Evolutionary conservation across 1,140 invertebrate genomes (phyloP).

Genomic region (Drosophila gunungcola): DNA sequence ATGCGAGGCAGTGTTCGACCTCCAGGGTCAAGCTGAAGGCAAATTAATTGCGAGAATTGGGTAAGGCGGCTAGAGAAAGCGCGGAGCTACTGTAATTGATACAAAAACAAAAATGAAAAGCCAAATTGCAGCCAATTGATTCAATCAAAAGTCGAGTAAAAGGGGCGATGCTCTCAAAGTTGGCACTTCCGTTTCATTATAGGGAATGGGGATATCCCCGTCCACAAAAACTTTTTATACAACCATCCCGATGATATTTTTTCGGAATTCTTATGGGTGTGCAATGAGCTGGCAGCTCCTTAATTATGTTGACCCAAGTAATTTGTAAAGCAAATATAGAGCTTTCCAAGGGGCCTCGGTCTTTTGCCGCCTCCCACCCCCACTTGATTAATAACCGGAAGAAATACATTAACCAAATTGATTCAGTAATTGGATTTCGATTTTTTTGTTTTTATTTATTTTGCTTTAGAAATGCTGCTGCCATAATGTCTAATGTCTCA

Average conservation of each 20-base stretch:
- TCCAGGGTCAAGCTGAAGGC: constrained; percentile 72
- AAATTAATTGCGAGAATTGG: constrained; percentile 77
- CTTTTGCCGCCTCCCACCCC: constrained; percentile 6
- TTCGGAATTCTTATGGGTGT: constrained; percentile 5
- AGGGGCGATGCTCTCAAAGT: constrained; percentile 39
- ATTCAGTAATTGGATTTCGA: not conserved
- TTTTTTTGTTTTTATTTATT: no score
- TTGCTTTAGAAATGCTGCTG: no score
- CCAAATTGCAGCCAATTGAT: constrained; percentile 73
- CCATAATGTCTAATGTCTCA: no score
- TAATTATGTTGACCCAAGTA: constrained; percentile 75
- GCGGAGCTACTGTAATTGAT: constrained; percentile 59
- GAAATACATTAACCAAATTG: not conserved
- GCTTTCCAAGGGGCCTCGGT: not conserved
- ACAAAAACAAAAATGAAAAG: constrained; percentile 27
- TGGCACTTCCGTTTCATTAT: constrained; percentile 51
- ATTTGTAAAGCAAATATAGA: constrained; percentile 64
- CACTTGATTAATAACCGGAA: not conserved
- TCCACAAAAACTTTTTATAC: not conserved
- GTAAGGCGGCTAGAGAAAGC: constrained; percentile 30
- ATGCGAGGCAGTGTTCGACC: constrained; percentile 80
- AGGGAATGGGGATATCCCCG: not conserved
- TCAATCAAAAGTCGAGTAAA: constrained; percentile 57
- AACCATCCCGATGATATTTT: not conserved
- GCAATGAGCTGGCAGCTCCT: constrained; percentile 46